These are phyloP conservation scores for Anomalospiza imberbis DNA, from an alignment of 2,797 vertebrate species.

Conservation along the genomic window DNA sequence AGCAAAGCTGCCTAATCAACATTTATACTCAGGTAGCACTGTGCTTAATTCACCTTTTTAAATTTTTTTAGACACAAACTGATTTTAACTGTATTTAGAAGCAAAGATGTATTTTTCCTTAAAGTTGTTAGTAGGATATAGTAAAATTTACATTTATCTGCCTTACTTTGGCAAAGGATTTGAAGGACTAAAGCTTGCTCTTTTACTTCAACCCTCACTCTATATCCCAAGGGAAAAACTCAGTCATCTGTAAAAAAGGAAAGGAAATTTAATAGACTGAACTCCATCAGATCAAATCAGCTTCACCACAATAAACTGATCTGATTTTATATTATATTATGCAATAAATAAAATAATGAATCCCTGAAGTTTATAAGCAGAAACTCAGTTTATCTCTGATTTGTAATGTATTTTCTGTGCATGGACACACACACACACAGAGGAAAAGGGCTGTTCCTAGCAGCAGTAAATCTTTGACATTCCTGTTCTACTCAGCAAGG, in stretches of 20 bases:
- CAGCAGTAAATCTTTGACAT: background rate
- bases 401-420: background rate
- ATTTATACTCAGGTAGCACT: background rate
- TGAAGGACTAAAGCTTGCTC: background rate
- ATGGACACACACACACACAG: background rate
- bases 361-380: background rate
- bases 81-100: background rate
- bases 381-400: background rate
- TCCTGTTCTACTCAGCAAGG: background rate
- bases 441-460: background rate
- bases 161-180: background rate
- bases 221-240: background rate
- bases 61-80: background rate
- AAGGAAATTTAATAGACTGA: background rate
- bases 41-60: background rate
- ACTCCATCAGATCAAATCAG: background rate
- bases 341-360: background rate
- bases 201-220: background rate
- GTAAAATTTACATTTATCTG: background rate
- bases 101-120: background rate
- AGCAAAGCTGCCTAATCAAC: background rate
- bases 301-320: background rate
- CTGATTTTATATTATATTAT: background rate
- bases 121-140: background rate
- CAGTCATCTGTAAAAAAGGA: background rate